Percentiles rank a stretch among this genome's conserved stretches.
Conservation (phyloP, 2,797 vertebrate genomes). For the Channallabes apus region DNA sequence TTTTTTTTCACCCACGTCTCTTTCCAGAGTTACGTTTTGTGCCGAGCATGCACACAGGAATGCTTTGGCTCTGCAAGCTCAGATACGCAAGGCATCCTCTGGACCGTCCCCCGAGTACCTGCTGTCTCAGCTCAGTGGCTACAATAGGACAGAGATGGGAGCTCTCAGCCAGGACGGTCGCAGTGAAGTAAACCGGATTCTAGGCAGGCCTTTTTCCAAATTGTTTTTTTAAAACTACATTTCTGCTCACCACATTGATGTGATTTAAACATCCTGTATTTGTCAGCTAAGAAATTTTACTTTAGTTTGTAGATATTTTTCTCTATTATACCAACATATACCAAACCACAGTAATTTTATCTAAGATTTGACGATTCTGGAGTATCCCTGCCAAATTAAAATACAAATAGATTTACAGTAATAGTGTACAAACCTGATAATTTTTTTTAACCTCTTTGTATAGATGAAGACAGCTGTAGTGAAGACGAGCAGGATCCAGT, state of each 20-base stretch:
- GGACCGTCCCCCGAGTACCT: slow-evolving; percentile 83
- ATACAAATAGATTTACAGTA: neutral
- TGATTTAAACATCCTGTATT: neutral
- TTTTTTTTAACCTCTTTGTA: slow-evolving; percentile 7
- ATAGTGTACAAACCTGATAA: neutral
- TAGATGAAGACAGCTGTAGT: slow-evolving; percentile 96
- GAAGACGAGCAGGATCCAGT: slow-evolving; percentile 88
- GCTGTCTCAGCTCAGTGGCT: slow-evolving; percentile 91
- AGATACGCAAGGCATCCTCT: slow-evolving; percentile 83
- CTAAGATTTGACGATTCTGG: neutral
- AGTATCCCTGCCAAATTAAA: neutral
- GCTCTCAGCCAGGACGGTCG: slow-evolving; percentile 76
- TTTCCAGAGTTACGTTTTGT: slow-evolving; percentile 82
- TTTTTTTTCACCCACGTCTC: neutral
- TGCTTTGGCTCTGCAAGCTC: slow-evolving; percentile 85
- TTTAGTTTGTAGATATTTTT: neutral
- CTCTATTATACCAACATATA: too few species aligned
- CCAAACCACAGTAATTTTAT: too few species aligned
- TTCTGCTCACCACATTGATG: neutral
- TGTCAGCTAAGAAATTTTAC: neutral
- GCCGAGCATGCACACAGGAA: slow-evolving; percentile 90
- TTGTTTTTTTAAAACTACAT: neutral
- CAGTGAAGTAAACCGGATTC: slow-evolving; percentile 84
- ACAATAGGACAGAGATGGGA: slow-evolving; percentile 78
- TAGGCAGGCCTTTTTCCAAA: slow-evolving; percentile 72